Evolutionary conservation across 2,113 vertebrate species (phyloP), one percentile per base, ranked within the genome.

Genomic region (Oxygymnocypris stewartii): DNA sequence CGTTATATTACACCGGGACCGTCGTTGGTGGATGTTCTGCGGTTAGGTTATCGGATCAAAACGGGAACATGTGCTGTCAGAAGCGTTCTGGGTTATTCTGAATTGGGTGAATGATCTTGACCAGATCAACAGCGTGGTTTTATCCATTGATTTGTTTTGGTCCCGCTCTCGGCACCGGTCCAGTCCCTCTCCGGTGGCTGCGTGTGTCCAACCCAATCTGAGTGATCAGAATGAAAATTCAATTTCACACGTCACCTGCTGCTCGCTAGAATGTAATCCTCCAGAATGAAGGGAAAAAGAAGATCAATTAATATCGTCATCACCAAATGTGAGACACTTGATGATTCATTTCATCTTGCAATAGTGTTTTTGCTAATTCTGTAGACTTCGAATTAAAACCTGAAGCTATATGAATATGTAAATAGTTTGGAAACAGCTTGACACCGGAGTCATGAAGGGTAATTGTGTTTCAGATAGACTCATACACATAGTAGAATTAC

Each of bases 231-330:
- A 84, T 88, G 71, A 77, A 88, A 78, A 88, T 75, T 87, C 86
- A 87, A 75, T 90, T 81, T 88, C 28, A 44, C 87, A 67, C 1
- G n/a, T 90, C 92, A 92, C 88, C 91, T 92, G 91, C 84, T 90
- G 57, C 81, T 44, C 71, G 71, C 86, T 37, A 87, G 85, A 88
- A 80, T 81, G 90, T 61, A 57, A 76, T 51, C 44, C 74, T 47
- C 1, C 12, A 12, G 11, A 25, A 40, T 54, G 23, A 35, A 77
- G n/a, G 14, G 11, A 49, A 42, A 28, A 59, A 16, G 25, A 63
- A 18, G 47, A 59, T 11, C 20, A 9, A 42, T 4, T 3, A 31
- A 74, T 49, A 57, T 31, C 44, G 57, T 23, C 28, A 49, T 78
- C 31, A 25, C 28, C 5, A n/a, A 42, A 73, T 1, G 9, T 74